A percentile compares a stretch with the other conserved stretches of the same genome.
phyloP scores from a whole-genome alignment of 2,797 vertebrate species.

The Pelochelys cantorii region DNA sequence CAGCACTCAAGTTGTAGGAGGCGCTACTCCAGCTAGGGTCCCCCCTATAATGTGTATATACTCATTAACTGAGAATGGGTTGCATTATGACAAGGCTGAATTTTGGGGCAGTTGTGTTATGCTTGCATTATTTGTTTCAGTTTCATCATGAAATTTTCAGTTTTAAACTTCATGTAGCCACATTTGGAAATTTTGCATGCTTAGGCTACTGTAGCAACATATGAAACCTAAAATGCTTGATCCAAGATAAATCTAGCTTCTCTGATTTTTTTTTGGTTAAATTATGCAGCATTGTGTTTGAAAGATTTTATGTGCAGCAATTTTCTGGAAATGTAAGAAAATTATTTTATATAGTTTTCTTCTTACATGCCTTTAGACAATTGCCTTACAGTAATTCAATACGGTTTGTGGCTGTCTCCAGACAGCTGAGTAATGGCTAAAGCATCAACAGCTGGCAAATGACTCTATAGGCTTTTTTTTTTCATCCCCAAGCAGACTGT shows the following conservation, averaged over 20 bases:
- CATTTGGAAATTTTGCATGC: background rate
- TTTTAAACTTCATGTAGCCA: background rate
- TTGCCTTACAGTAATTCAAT: conserved; percentile 73
- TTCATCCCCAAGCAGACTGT: conserved; percentile 43
- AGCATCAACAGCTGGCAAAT: conserved; percentile 79
- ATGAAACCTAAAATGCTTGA: background rate
- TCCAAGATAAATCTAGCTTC: conserved; percentile 12
- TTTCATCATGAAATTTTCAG: background rate
- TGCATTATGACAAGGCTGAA: background rate
- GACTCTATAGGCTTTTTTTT: conserved; percentile 61
- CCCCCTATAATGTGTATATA: background rate
- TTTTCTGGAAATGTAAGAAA: conserved; percentile 54
- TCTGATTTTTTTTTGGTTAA: conserved; percentile 19
- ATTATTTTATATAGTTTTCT: conserved; percentile 68
- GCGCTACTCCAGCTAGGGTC: background rate
- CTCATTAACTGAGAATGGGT: background rate
- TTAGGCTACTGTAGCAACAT: background rate
- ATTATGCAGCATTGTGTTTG: background rate
- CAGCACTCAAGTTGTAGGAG: background rate
- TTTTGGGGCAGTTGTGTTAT: conserved; percentile 5
- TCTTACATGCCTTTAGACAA: conserved; percentile 71
- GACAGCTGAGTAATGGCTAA: conserved; percentile 82
- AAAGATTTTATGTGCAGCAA: conserved; percentile 23
- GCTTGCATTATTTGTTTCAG: background rate
- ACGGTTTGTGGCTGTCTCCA: conserved; percentile 78